phyloP scores from a whole-genome alignment of 2,888 invertebrate genomes.

The Rhagonycha fulva region DNA sequence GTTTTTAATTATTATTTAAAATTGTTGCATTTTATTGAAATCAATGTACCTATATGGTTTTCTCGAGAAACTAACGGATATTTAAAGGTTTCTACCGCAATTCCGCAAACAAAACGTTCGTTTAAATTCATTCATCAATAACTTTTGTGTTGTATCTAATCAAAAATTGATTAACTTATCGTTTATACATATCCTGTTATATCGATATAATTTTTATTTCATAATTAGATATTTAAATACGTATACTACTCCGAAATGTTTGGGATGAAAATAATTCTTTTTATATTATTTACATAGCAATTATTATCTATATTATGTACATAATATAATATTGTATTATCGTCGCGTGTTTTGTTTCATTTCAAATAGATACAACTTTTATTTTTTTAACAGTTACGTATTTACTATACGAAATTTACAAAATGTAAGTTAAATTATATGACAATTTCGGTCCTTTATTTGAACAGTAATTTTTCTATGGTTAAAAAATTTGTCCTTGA shows the following conservation, averaged over 20 bases:
- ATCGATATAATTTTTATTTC: background rate
- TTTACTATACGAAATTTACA: background rate
- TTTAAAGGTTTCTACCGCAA: background rate
- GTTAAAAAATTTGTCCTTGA: background rate
- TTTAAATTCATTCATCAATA: background rate
- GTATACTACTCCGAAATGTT: no score
- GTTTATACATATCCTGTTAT: background rate
- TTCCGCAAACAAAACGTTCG: background rate
- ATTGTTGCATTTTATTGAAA: background rate
- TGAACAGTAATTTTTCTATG: background rate
- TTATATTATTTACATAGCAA: background rate
- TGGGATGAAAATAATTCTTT: background rate
- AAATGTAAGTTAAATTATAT: background rate
- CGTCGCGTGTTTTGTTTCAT: background rate
- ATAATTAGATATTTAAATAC: background rate
- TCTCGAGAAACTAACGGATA: background rate
- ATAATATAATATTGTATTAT: no score
- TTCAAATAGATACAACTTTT: no score
- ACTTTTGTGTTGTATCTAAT: background rate
- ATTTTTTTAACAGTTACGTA: no score
- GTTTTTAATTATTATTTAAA: no score
- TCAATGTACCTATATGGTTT: background rate
- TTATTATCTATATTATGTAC: no score
- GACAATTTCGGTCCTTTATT: background rate
- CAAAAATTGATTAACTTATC: background rate